Percentiles rank a stretch among this genome's conserved stretches.
phyloP scores from a whole-genome alignment of 2,888 invertebrate species.

The Meghimatium bilineatum region DNA sequence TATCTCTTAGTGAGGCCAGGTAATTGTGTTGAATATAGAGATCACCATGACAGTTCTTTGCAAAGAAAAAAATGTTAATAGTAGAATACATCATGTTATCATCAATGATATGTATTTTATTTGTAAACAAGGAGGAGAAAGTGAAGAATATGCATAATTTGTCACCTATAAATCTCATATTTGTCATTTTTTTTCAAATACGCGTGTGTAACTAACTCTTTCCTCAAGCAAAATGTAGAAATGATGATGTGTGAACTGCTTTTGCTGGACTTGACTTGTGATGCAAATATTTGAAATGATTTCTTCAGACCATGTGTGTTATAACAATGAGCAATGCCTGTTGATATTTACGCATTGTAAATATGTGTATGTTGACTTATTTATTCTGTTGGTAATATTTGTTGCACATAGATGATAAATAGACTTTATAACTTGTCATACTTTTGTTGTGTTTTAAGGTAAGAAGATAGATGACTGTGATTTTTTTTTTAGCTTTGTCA shows the following conservation, averaged over 20 bases:
- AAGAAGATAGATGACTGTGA: not conserved
- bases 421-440: not conserved
- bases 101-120: no score
- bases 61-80: no score
- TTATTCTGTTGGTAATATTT: not conserved
- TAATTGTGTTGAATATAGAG: no score
- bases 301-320: not conserved
- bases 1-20: no score
- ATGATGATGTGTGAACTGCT: not conserved
- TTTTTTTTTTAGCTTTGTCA: not conserved
- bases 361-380: not conserved
- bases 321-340: not conserved
- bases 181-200: no score
- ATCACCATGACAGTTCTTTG: no score
- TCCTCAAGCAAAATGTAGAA: not conserved
- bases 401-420: not conserved
- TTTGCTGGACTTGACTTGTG: slow-evolving; percentile 20
- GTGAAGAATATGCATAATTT: no score
- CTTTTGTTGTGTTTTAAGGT: not conserved
- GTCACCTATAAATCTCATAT: no score
- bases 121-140: no score
- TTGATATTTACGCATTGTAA: not conserved
- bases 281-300: slow-evolving; percentile 3
- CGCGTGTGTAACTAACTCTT: no score
- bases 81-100: no score